phyloP scores from a whole-genome alignment of 2,797 vertebrate species.

The Avahi laniger region DNA sequence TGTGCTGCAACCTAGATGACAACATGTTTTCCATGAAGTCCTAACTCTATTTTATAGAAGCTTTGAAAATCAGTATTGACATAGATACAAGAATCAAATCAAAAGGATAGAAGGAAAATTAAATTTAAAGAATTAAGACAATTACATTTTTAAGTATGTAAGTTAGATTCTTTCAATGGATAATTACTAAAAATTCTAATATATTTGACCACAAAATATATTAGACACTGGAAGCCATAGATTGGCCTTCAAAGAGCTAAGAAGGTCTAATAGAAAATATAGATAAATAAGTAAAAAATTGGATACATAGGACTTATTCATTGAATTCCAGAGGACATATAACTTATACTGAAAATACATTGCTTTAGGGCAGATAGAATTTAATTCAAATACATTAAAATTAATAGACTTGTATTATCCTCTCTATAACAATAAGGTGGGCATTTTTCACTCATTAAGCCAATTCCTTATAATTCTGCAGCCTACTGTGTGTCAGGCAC shows the following conservation, averaged over 20 bases:
- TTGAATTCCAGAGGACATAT: neutral
- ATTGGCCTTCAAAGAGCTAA: neutral
- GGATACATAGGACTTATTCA: neutral
- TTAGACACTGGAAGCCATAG: neutral
- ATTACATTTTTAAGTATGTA: neutral
- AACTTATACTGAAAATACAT: neutral
- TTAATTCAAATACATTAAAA: neutral
- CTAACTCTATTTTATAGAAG: neutral
- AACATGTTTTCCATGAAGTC: neutral
- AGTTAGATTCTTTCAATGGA: neutral
- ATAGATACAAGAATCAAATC: neutral
- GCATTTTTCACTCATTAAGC: neutral
- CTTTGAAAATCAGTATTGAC: neutral
- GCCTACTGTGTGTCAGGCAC: neutral
- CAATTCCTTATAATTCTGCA: neutral
- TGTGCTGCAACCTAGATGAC: neutral
- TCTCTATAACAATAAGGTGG: neutral
- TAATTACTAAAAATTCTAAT: neutral
- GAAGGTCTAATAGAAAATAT: neutral
- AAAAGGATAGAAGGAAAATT: neutral
- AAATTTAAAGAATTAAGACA: neutral
- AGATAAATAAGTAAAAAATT: neutral
- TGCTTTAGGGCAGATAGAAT: neutral
- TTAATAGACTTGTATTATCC: neutral
- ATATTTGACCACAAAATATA: neutral